phyloP scores from a whole-genome alignment of 2,888 invertebrate species.

The Dugesia japonica region DNA sequence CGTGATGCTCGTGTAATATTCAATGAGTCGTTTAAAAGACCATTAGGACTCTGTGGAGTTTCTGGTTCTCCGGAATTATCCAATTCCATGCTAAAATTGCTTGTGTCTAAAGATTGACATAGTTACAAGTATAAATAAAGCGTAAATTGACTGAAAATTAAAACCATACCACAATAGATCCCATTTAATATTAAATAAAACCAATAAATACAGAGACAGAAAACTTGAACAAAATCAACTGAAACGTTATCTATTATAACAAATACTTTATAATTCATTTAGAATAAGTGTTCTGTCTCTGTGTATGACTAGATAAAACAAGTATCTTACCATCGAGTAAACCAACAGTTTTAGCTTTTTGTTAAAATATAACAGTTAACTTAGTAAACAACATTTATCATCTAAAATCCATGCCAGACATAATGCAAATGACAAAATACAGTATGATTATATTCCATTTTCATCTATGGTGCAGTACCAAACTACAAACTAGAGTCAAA shows the following conservation, averaged over 20 bases:
- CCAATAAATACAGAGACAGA: background rate
- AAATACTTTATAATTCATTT: too few relatives aligned
- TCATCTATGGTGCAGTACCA: background rate
- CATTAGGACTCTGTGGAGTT: constrained; percentile 34
- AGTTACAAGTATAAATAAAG: too few relatives aligned
- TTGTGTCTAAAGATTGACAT: constrained; percentile 42
- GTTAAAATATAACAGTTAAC: background rate
- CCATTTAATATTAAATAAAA: background rate
- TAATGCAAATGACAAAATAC: background rate
- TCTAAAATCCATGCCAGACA: background rate
- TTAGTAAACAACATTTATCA: background rate
- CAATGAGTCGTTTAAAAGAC: background rate
- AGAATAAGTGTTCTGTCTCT: too few relatives aligned
- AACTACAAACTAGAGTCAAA: too few relatives aligned
- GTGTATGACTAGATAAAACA: background rate
- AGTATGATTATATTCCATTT: background rate
- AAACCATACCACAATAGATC: background rate
- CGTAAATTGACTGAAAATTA: background rate
- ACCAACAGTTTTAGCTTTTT: background rate
- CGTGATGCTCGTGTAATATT: constrained; percentile 20
- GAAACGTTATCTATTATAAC: too few relatives aligned
- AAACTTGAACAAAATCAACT: too few relatives aligned
- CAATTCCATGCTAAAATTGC: constrained; percentile 47
- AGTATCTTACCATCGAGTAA: background rate
- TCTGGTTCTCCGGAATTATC: constrained; percentile 46